Conservation (phyloP, 2,888 invertebrate species). For the Tachina fera region DNA sequence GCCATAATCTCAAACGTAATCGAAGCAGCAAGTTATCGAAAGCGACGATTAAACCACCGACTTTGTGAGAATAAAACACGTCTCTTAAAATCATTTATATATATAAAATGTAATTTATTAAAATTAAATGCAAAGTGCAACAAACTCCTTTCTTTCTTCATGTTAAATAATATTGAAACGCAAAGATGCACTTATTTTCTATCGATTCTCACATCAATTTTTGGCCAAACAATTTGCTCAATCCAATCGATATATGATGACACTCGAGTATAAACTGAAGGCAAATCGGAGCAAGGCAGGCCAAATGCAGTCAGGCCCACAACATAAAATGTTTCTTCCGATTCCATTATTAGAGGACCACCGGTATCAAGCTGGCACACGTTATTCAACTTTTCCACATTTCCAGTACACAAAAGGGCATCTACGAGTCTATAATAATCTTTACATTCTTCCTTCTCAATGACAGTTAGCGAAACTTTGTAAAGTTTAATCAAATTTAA, state of each 20-base stretch:
- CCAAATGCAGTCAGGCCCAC: slow-evolving; percentile 75
- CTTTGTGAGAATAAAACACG: too few relatives aligned
- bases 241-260: slow-evolving; percentile 78
- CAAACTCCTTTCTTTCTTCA: not conserved
- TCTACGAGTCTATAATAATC: slow-evolving; percentile 55
- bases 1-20: too few relatives aligned
- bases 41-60: too few relatives aligned
- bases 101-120: slow-evolving; percentile 11
- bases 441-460: slow-evolving; percentile 65
- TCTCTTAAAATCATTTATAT: not conserved
- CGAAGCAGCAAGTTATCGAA: too few relatives aligned
- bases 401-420: slow-evolving; percentile 73
- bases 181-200: slow-evolving; percentile 7
- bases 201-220: slow-evolving; percentile 49
- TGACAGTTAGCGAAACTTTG: slow-evolving; percentile 63
- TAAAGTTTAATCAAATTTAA: slow-evolving; percentile 64
- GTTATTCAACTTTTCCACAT: slow-evolving; percentile 65
- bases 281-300: slow-evolving; percentile 76
- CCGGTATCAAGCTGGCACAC: slow-evolving; percentile 74
- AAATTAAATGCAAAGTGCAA: not conserved
- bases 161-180: not conserved
- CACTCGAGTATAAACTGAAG: slow-evolving; percentile 78
- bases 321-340: slow-evolving; percentile 62
- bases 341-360: slow-evolving; percentile 72
- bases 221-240: slow-evolving; percentile 77